Base-by-base conservation (phyloP, 1,140 invertebrate species). In the Olivierus martensii region DNA sequence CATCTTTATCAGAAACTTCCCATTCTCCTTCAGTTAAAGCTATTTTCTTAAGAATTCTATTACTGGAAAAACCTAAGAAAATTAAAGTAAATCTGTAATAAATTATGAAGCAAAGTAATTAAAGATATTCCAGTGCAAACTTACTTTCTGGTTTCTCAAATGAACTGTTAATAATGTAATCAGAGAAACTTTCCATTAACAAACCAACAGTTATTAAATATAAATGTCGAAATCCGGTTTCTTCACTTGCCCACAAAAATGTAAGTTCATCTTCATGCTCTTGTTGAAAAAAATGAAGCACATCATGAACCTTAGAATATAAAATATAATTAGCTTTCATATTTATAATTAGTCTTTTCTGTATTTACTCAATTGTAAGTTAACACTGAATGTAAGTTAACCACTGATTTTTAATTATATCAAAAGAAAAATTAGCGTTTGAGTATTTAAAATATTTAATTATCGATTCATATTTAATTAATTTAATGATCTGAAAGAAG, bases 221-320 rank as follows among this genome's bases (percentile, higher is more conserved):
- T 21, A 97, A 73, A 70, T 96, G 93, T 43, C 89, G 73, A 64
- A 78, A 92, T n/a, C 91, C 89, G 1, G 82, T 82, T 65, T 90
- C 84, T 69, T 96, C 91, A 44, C 83, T 90, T 0, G 85, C 85
- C 88, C 88, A 95, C 41, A 97, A 77, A 67, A 93, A 94, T 55
- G 78, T 77, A 10, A 85, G 67, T 58, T 75, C 70, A 39, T 22
- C 37, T 11, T 35, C 46, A 56, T 63, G 76, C 73, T 34, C 74
- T 71, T 38, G 72, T 73, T 41, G 81, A 36, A 93, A 72, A 65
- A 94, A 91, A 66, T 88, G 76, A 1, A 94, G 69, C 50, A 92
- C 75, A 69, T 94, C 88, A 68, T 92, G 84, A 0, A 92, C 80
- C 74, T 76, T 61, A 28, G 59, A 63, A 48, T 45, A 52, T 57